Evolutionary conservation across 1,140 invertebrate species (phyloP).

Genomic region (Trissolcus basalis): DNA sequence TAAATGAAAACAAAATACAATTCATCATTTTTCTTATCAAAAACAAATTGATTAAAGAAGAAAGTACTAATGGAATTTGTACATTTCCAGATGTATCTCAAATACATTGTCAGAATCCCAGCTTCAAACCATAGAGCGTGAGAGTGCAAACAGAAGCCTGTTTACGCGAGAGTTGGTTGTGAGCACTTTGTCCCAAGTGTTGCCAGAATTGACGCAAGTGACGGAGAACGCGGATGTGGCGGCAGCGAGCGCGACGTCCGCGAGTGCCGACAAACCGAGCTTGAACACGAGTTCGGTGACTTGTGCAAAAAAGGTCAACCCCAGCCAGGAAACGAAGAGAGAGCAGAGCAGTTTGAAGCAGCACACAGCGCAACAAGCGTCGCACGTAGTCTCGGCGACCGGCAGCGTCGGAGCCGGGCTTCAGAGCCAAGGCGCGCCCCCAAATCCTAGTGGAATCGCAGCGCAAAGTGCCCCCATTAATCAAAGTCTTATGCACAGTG

Average conservation of each 20-base stretch:
- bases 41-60: too few species aligned
- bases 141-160: constrained; percentile 81
- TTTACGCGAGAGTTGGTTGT: constrained; percentile 84
- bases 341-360: constrained; percentile 51
- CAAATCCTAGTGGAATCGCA: constrained; percentile 69
- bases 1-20: too few species aligned
- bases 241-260: constrained; percentile 63
- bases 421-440: constrained; percentile 66
- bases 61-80: too few species aligned
- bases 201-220: constrained; percentile 68
- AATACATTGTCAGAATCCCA: constrained; percentile 77
- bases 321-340: constrained; percentile 67
- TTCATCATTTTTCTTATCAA: too few species aligned
- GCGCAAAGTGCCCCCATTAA: constrained; percentile 70
- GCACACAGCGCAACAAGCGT: constrained; percentile 53
- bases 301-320: constrained; percentile 64
- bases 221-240: constrained; percentile 64
- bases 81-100: constrained; percentile 78
- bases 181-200: constrained; percentile 77
- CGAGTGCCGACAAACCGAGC: constrained; percentile 69
- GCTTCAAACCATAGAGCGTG: constrained; percentile 77
- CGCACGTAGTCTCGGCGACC: constrained; percentile 58
- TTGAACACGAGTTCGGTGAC: constrained; percentile 48
- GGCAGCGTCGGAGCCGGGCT: constrained; percentile 56
- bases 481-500: constrained; percentile 73